Base-by-base conservation (phyloP, 2,113 vertebrate genomes). In the Piaya cayana region DNA sequence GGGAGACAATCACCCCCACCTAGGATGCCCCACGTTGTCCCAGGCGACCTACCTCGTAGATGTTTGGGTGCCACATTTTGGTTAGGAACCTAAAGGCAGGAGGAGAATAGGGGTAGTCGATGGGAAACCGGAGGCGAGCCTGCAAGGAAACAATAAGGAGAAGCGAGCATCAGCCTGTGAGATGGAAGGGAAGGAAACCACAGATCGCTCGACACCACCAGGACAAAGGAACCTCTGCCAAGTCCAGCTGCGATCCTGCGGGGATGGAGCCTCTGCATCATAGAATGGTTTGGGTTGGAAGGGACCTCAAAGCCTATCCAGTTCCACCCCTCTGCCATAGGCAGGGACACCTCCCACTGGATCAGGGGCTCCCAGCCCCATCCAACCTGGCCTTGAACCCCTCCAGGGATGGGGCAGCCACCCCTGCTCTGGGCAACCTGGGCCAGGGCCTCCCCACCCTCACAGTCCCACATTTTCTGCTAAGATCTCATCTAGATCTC, bases 41-140 rank as follows among this genome's bases (percentile, higher is more conserved):
- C 15, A 18, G 7, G 18, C 2, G 2, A 86, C 97, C 63, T 76
- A 99, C 99, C 99, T 99, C 99, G 0, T 99, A 99, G 96, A 99
- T 99, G 97, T 99, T 99, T 59, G 99, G 99, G 95, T 99, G 99
- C 99, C 99, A 99, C 99, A 99, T 99, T 97, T 99, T 99, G 94
- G 99, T 99, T 81, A 99, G 97, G 95, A 99, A 99, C 49, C 99
- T 98, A 87, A 99, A 99, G 56, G 99, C 98, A 4, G 99, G 99
- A 5, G 99, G 99, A n/a, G 99, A 99, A 96, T 99, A 99, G 0
- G 99, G 99, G 75, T 99, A 99, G 96, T 99, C 99, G 2, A 99
- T 98, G 19, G 99, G 99, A 95, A 99, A 99, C 71, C 99, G 98
- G 96, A 99, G 98, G 59, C 98, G 98, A 60, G 99, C 99, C 99